Percentiles rank a stretch among this genome's conserved stretches.
Conservation (phyloP, 2,797 vertebrate genomes). For the Miichthys miiuy region DNA sequence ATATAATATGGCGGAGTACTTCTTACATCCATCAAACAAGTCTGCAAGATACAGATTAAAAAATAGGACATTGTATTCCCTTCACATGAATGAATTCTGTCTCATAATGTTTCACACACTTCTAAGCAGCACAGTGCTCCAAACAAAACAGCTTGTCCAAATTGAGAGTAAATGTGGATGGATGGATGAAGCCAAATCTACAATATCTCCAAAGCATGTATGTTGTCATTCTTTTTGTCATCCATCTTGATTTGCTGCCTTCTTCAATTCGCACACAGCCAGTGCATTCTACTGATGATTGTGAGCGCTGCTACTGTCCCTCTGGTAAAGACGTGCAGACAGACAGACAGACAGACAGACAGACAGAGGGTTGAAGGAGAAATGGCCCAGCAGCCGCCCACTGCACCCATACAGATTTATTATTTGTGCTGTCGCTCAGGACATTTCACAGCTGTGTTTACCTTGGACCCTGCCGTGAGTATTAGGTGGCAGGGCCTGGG, state of each 20-base stretch:
- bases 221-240: constrained; percentile 58
- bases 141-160: constrained; percentile 57
- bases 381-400: constrained; percentile 66
- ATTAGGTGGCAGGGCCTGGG: constrained; percentile 85
- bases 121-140: constrained; percentile 40
- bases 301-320: constrained; percentile 28
- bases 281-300: constrained; percentile 36
- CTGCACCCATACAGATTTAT: constrained; percentile 78
- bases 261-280: constrained; percentile 56
- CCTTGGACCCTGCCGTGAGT: constrained; percentile 83
- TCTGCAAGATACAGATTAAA: constrained; percentile 9
- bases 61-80: constrained; percentile 42
- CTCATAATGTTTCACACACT: constrained; percentile 54
- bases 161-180: constrained; percentile 53
- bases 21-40: constrained; percentile 32
- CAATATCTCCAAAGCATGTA: constrained; percentile 38
- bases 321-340: constrained; percentile 41
- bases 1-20: constrained; percentile 21
- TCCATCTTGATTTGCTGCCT: constrained; percentile 69
- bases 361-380: constrained; percentile 65
- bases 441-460: constrained; percentile 91
- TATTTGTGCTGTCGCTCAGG: constrained; percentile 82
- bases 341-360: constrained; percentile 22
- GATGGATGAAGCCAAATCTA: constrained; percentile 54
- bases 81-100: constrained; percentile 54